Evolutionary conservation across 92 coral and sea anemone genomes (phyloP).

Genomic region (Zoanthus solanderi): DNA sequence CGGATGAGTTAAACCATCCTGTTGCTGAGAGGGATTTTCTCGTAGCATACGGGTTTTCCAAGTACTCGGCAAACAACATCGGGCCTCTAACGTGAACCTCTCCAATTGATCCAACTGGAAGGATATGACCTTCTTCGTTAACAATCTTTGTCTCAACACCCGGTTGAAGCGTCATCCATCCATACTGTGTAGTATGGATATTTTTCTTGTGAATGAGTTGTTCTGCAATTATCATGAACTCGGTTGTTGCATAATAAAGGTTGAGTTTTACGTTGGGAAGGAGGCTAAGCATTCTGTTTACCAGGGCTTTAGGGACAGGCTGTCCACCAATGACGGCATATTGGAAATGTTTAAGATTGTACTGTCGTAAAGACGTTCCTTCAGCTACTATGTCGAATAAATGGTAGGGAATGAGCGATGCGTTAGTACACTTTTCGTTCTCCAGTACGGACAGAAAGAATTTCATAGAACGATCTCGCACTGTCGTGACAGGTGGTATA

Average conservation of each 20-base stretch:
- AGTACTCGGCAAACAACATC: slow-evolving; percentile 44
- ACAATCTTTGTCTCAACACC: slow-evolving; percentile 61
- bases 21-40: slow-evolving; percentile 20
- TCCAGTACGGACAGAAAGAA: slow-evolving; percentile 42
- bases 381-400: slow-evolving; percentile 48
- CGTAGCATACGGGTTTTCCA: slow-evolving; percentile 52
- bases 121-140: slow-evolving; percentile 33
- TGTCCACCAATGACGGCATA: slow-evolving; percentile 52
- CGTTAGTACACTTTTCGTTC: slow-evolving; percentile 62
- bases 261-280: slow-evolving; percentile 42
- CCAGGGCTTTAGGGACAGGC: slow-evolving; percentile 13
- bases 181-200: slow-evolving; percentile 39
- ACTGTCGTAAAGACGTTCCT: not conserved
- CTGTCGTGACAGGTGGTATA: slow-evolving; percentile 56
- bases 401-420: slow-evolving; percentile 48
- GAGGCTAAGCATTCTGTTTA: slow-evolving; percentile 29
- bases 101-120: slow-evolving; percentile 48
- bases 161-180: slow-evolving; percentile 53
- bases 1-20: slow-evolving; percentile 62
- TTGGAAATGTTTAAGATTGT: slow-evolving; percentile 13
- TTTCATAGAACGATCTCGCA: slow-evolving; percentile 47
- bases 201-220: slow-evolving; percentile 43
- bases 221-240: slow-evolving; percentile 30
- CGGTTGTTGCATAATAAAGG: slow-evolving; percentile 52
- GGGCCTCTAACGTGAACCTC: slow-evolving; percentile 49